Conservation (phyloP, 2,888 invertebrate species). For the Stenotaenia linearis region DNA sequence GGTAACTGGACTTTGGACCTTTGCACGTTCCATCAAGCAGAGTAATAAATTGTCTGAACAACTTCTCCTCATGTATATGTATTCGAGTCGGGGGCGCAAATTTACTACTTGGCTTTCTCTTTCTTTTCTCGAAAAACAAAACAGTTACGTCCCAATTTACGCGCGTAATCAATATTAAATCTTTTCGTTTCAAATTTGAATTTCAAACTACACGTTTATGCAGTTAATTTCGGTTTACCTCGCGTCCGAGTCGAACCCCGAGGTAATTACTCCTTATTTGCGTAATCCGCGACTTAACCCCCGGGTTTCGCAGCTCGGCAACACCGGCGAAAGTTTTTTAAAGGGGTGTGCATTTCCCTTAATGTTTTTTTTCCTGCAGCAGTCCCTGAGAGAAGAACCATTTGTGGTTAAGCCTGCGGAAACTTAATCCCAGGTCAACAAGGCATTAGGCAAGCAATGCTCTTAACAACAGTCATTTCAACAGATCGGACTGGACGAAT, state of each 20-base stretch:
- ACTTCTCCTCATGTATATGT: background rate
- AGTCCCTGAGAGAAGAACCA: background rate
- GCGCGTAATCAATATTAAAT: too few species aligned
- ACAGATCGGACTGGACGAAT: background rate
- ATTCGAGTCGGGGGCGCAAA: background rate
- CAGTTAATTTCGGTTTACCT: too few species aligned
- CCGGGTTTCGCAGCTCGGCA: too few species aligned
- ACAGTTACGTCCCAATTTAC: too few species aligned
- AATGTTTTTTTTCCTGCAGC: background rate
- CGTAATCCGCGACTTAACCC: too few species aligned
- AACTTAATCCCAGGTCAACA: slow-evolving; percentile 22
- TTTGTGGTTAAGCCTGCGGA: background rate
- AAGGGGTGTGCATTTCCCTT: background rate
- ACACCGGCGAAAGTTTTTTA: too few species aligned
- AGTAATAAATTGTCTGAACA: background rate
- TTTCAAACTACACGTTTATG: too few species aligned
- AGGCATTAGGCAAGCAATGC: slow-evolving; percentile 20
- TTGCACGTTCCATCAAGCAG: slow-evolving; percentile 11
- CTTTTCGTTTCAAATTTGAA: too few species aligned
- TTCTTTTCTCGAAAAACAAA: too few species aligned
- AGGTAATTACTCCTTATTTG: too few species aligned
- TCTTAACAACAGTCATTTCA: background rate
- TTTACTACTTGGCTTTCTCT: background rate
- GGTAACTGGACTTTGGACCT: background rate
- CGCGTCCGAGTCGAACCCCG: too few species aligned